These are phyloP conservation scores for Sarcophaga peregrina DNA, from an alignment of 1,140 invertebrate species.

Conservation along the genomic window DNA sequence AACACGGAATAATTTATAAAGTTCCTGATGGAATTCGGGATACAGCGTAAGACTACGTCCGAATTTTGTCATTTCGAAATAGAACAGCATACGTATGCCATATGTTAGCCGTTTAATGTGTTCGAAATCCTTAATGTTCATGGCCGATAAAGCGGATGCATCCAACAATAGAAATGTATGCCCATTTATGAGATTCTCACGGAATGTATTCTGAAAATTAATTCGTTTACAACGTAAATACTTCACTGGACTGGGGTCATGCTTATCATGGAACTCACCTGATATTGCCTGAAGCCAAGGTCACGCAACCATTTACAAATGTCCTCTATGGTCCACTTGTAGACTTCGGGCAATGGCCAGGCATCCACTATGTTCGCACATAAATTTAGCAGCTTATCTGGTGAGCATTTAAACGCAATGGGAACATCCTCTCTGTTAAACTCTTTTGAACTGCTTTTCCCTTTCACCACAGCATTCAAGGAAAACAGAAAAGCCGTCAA, in stretches of 20 bases:
- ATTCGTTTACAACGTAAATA: too few relatives aligned
- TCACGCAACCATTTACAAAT: slow-evolving; percentile 56
- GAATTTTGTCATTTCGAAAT: slow-evolving; percentile 51
- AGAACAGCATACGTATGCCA: slow-evolving; percentile 55
- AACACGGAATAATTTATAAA: slow-evolving; percentile 56
- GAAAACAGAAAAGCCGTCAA: slow-evolving; percentile 10
- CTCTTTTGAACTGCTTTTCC: neutral
- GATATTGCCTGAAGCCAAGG: slow-evolving; percentile 60
- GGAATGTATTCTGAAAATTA: slow-evolving; percentile 56
- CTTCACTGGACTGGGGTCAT: too few relatives aligned
- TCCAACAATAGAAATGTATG: slow-evolving; percentile 59
- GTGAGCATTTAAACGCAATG: slow-evolving; percentile 53
- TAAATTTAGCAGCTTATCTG: slow-evolving; percentile 56
- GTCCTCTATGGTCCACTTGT: slow-evolving; percentile 59
- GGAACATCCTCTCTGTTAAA: slow-evolving; percentile 51
- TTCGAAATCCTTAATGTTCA: slow-evolving; percentile 60
- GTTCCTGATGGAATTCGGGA: slow-evolving; percentile 50
- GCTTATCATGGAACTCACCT: slow-evolving; percentile 47
- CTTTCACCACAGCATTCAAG: neutral
- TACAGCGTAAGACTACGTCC: slow-evolving; percentile 45
- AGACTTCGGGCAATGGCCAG: slow-evolving; percentile 54
- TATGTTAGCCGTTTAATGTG: slow-evolving; percentile 57
- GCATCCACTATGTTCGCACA: slow-evolving; percentile 54
- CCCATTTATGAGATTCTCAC: slow-evolving; percentile 58
- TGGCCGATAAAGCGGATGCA: slow-evolving; percentile 55